These are phyloP conservation scores for Bemisia tabaci DNA, from an alignment of 1,140 invertebrate species.

Conservation along the genomic window DNA sequence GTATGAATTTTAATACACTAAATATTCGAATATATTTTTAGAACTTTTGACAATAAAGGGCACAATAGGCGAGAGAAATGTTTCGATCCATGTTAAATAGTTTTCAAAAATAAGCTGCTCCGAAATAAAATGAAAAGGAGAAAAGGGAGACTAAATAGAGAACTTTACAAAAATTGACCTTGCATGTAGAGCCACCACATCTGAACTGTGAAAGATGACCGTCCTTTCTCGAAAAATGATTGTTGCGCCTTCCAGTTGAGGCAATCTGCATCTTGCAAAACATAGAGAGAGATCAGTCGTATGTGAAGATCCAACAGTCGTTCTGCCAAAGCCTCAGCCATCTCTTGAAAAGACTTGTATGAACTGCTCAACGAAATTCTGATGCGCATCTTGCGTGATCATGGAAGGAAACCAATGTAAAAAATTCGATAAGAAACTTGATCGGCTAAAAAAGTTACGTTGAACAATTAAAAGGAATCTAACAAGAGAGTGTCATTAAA, in stretches of 20 bases:
- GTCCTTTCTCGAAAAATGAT: constrained; percentile 48
- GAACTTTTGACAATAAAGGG: too few species aligned
- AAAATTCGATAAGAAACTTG: too few species aligned
- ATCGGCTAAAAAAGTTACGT: too few species aligned
- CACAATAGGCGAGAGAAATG: too few species aligned
- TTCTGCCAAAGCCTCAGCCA: constrained; percentile 65
- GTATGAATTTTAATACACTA: too few species aligned
- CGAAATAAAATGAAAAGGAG: too few species aligned
- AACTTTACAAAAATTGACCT: too few species aligned
- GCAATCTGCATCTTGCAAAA: constrained; percentile 61
- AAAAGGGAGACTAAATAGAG: too few species aligned
- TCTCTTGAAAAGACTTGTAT: constrained; percentile 61
- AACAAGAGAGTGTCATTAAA: too few species aligned
- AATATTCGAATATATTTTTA: too few species aligned
- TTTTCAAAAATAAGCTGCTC: too few species aligned
- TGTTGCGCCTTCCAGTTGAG: constrained; percentile 47
- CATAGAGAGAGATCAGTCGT: constrained; percentile 54
- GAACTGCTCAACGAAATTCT: constrained; percentile 27
- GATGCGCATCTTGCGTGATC: constrained; percentile 3
- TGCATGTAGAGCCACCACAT: constrained; percentile 80
- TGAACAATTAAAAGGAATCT: too few species aligned
- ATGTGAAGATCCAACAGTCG: constrained; percentile 60
- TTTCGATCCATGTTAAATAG: neutral
- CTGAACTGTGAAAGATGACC: constrained; percentile 59
- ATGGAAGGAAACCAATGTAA: neutral